These are phyloP conservation scores for Gallinago media DNA, from an alignment of 2,113 vertebrate genomes.

Conservation along the genomic window DNA sequence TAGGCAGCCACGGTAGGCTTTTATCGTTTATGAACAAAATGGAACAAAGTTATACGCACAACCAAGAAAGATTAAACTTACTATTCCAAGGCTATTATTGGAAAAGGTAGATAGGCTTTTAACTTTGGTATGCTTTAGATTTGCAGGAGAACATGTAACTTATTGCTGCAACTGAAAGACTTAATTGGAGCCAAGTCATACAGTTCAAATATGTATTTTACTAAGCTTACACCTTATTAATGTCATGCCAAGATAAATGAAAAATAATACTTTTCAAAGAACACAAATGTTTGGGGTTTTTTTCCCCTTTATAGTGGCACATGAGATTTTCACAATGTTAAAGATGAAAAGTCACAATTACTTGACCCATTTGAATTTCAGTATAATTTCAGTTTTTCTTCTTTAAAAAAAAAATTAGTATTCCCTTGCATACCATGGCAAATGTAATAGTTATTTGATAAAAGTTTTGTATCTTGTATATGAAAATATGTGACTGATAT, in stretches of 20 bases:
- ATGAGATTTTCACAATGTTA: not conserved
- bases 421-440: not conserved
- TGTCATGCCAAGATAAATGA: not conserved
- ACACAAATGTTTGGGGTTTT: not conserved
- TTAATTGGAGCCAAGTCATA: not conserved
- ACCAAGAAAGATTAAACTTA: not conserved
- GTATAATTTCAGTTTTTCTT: not conserved
- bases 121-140: not conserved
- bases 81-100: not conserved
- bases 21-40: not conserved
- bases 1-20: not conserved
- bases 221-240: not conserved
- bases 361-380: not conserved
- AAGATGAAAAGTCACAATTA: not conserved
- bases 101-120: not conserved
- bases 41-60: not conserved
- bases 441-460: not conserved
- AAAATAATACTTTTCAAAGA: not conserved
- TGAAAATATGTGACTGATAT: not conserved
- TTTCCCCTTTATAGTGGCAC: not conserved
- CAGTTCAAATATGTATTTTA: not conserved
- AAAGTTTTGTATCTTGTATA: fast-evolving
- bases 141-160: not conserved
- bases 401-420: not conserved
- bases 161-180: not conserved